These are phyloP conservation scores for Aphelinus certus DNA, from an alignment of 1,140 invertebrate species.

Conservation along the genomic window DNA sequence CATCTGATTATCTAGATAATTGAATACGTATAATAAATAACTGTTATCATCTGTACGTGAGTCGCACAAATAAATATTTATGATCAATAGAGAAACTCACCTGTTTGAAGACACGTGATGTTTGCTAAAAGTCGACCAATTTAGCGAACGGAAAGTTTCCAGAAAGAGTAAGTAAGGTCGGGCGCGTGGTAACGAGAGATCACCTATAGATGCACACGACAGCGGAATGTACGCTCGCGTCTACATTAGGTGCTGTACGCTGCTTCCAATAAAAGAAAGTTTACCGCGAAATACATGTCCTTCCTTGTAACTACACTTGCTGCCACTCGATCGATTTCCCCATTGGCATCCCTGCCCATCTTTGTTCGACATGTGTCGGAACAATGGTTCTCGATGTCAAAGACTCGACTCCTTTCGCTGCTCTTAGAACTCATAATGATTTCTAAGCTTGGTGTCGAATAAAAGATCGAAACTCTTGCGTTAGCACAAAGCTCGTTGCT, in stretches of 20 bases:
- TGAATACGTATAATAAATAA: too few species aligned
- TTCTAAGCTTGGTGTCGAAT: too few species aligned
- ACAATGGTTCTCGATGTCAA: too few species aligned
- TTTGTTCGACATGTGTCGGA: background rate
- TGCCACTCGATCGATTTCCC: slow-evolving; percentile 6
- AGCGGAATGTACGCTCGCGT: slow-evolving; percentile 11
- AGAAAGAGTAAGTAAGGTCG: slow-evolving; percentile 39
- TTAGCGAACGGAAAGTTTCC: slow-evolving; percentile 44
- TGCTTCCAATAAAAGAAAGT: slow-evolving; percentile 16
- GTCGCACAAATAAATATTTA: too few species aligned
- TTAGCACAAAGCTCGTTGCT: too few species aligned
- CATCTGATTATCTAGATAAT: too few species aligned
- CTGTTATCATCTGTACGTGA: too few species aligned
- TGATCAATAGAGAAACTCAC: background rate
- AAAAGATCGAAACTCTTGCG: too few species aligned
- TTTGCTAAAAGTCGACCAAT: slow-evolving; percentile 21
- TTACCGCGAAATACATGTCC: slow-evolving; percentile 20
- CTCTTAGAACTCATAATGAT: too few species aligned
- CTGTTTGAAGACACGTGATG: slow-evolving; percentile 20
- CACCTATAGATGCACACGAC: slow-evolving; percentile 9
- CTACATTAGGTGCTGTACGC: background rate
- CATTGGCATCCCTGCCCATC: background rate
- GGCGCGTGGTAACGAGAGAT: slow-evolving; percentile 40
- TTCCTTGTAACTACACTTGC: background rate
- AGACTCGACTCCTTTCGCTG: too few species aligned